A percentile compares a stretch with the other conserved stretches of the same genome.
phyloP scores from a whole-genome alignment of 2,113 vertebrate genomes.

The Hemicordylus capensis region DNA sequence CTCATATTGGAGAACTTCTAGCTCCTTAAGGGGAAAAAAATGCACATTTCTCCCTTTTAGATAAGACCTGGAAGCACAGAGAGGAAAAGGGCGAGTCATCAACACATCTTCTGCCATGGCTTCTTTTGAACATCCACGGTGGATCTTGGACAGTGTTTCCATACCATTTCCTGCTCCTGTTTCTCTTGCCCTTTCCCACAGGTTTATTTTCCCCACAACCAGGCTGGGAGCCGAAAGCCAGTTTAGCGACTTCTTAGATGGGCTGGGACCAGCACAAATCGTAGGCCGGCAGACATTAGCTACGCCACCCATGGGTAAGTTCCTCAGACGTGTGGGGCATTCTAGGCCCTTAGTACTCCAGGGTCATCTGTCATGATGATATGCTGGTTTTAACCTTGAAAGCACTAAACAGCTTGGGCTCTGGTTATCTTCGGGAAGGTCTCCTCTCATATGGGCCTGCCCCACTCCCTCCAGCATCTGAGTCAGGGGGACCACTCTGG shows the following conservation, averaged over 20 bases:
- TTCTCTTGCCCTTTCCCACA: slow-evolving; percentile 52
- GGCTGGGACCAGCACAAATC: slow-evolving; percentile 95
- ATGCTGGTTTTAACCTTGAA: too few relatives aligned
- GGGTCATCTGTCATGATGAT: not conserved
- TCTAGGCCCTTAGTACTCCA: too few relatives aligned
- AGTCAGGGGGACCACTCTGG: too few relatives aligned
- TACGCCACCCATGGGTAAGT: slow-evolving; percentile 95
- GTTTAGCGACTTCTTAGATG: slow-evolving; percentile 97
- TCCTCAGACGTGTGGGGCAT: not conserved
- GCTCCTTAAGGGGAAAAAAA: not conserved
- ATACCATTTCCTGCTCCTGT: not conserved
- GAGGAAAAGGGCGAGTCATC: not conserved
- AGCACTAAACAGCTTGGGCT: too few relatives aligned
- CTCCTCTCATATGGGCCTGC: too few relatives aligned
- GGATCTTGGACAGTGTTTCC: not conserved
- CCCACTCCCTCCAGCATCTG: too few relatives aligned
- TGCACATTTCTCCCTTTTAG: not conserved
- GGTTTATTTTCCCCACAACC: slow-evolving; percentile 95
- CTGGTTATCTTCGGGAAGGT: too few relatives aligned
- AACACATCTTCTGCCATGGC: not conserved
- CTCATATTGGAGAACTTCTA: not conserved
- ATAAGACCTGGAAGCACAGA: not conserved
- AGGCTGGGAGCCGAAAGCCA: slow-evolving; percentile 94
- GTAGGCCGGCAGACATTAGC: slow-evolving; percentile 96
- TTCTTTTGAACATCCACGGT: not conserved